Evolutionary conservation across 2,888 invertebrate species (phyloP), one percentile per base, ranked within the genome.

Genomic region (Spicauda simplicius): DNA sequence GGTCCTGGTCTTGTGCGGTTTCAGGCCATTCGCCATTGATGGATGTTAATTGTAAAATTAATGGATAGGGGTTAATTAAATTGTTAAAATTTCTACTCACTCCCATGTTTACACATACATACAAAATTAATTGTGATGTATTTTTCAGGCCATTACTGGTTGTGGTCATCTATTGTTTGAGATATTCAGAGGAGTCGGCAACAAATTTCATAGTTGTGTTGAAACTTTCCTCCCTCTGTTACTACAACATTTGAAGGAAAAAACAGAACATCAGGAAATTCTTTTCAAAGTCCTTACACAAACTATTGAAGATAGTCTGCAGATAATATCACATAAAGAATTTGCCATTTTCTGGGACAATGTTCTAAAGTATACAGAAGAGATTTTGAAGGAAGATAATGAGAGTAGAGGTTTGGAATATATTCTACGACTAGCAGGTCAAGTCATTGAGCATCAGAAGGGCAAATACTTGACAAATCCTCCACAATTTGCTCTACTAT

Each of bases 131-230:
- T 16, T 48, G n/a, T 4, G 4, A 48, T 48, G 1, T 50, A 0
- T 75, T 94, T 93, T 37, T 8, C 85, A 97, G 96, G 96, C 96
- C 70, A 90, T 96, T 16, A 86, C 94, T 62, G 99, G 99, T 6
- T 97, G 97, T 85, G 98, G 98, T 0, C 95, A 96, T 75, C 93
- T 99, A 20, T 92, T 99, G 67, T 99, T 97, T 90, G 98, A 99
- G 93, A 96, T 98, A 66, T 86, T 98, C 54, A 95, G 96, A 80
- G 98, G 98, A 37, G 96, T 97, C 0, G 93, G 95, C 69, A 96
- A 96, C 0, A 96, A 97, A 77, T 97, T 99, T 80, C 98, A 99
- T 83, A 98, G 97, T 72, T 96, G 96, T 76, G 95, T 97, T 0
- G 96, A 96, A 62, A 93, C 94, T 65, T 95, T 97, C 76, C 83